These are phyloP conservation scores for Meloidogyne floridensis DNA, from an alignment of 1,140 invertebrate genomes.

Conservation along the genomic window DNA sequence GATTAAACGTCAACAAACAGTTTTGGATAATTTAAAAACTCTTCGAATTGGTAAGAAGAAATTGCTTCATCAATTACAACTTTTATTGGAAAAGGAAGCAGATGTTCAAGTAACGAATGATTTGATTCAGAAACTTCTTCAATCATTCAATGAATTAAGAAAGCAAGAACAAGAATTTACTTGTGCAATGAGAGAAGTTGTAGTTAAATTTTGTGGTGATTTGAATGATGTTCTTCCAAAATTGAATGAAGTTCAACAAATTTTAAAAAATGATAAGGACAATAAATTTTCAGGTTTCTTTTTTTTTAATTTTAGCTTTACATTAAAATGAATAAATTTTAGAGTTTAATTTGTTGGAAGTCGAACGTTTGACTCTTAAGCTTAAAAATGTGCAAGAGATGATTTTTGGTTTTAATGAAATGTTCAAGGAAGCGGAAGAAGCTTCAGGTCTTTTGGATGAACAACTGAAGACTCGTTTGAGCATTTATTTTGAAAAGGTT, in stretches of 20 bases:
- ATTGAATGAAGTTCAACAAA: not conserved
- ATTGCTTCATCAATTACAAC: conserved; percentile 25
- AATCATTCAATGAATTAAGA: conserved; percentile 34
- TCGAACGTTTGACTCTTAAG: not conserved
- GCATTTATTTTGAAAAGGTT: conserved; percentile 26
- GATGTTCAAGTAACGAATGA: conserved; percentile 35
- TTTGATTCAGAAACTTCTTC: conserved; percentile 32
- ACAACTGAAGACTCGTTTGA: conserved; percentile 16
- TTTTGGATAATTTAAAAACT: conserved; percentile 25
- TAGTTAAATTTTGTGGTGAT: conserved; percentile 10
- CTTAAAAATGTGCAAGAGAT: not conserved
- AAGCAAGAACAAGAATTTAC: conserved; percentile 42
- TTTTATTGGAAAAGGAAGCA: conserved; percentile 34
- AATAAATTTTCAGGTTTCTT: conserved; percentile 7
- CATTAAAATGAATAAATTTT: conserved; percentile 18
- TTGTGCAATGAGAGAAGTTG: conserved; percentile 16
- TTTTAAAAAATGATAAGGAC: not conserved
- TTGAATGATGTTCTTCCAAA: conserved; percentile 11
- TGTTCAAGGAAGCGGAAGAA: conserved; percentile 17
- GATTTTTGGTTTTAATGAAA: conserved; percentile 8
- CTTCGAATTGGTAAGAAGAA: conserved; percentile 42
- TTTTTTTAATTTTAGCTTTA: not conserved
- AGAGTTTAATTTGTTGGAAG: not conserved
- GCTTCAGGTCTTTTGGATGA: conserved; percentile 20
- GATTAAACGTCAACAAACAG: conserved; percentile 10